phyloP scores from a whole-genome alignment of 1,140 invertebrate species.

The Apolygus lucorum region DNA sequence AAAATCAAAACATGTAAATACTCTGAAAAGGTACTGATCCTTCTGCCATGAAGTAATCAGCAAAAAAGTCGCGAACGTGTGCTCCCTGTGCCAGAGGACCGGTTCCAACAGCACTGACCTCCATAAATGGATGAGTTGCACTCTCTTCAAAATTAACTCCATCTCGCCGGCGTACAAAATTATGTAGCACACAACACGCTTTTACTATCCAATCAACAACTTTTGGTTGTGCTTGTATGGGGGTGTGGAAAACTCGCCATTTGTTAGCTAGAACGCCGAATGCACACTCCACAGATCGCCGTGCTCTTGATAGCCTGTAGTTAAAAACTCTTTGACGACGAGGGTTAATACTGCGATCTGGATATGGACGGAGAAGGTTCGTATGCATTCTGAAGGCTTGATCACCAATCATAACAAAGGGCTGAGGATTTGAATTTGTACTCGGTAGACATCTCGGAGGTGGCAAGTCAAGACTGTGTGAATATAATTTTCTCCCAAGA shows the following conservation, averaged over 20 bases:
- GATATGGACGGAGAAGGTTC: constrained; percentile 35
- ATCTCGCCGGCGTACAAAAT: constrained; percentile 28
- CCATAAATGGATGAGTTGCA: constrained; percentile 25
- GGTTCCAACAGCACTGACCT: neutral
- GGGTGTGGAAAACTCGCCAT: constrained; percentile 30
- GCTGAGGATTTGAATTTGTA: constrained; percentile 29
- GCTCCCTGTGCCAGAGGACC: constrained; percentile 5
- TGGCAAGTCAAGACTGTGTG: constrained; percentile 30
- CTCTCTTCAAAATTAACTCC: constrained; percentile 31
- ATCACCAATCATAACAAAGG: constrained; percentile 34
- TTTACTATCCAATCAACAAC: constrained; percentile 33
- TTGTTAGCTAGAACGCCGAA: constrained; percentile 38
- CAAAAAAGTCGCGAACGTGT: constrained; percentile 19
- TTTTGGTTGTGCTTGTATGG: constrained; percentile 31
- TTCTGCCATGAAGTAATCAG: constrained; percentile 16
- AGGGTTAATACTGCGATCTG: constrained; percentile 17
- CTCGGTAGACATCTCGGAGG: constrained; percentile 30
- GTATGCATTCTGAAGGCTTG: constrained; percentile 37
- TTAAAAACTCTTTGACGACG: constrained; percentile 37
- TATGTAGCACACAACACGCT: constrained; percentile 28
- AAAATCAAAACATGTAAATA: no score
- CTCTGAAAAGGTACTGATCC: constrained; percentile 14
- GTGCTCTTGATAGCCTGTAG: constrained; percentile 34
- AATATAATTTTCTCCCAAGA: no score
- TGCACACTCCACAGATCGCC: constrained; percentile 39